Conservation (phyloP, 2,113 vertebrate species). For the Grammomys surdaster region DNA sequence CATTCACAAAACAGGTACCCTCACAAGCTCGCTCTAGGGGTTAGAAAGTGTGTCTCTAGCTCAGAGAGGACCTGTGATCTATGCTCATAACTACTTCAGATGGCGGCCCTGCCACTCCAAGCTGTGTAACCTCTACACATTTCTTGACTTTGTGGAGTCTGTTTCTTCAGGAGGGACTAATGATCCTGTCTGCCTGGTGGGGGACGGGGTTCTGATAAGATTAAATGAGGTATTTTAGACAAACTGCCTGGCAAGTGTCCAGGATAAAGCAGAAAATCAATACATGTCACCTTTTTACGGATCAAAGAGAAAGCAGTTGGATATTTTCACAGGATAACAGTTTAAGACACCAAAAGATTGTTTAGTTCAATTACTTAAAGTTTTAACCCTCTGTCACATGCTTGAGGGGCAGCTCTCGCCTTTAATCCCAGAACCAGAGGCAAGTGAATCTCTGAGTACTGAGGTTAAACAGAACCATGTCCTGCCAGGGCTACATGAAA, state of each 20-base stretch:
- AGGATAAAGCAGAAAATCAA: slow-evolving; percentile 2
- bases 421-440: background rate
- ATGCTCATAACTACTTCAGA: background rate
- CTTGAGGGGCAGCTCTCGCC: background rate
- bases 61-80: background rate
- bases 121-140: background rate
- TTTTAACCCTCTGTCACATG: background rate
- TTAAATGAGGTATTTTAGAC: slow-evolving; percentile 14
- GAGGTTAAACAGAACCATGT: background rate
- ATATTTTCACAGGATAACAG: background rate
- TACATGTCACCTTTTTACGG: background rate
- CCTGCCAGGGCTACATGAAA: background rate
- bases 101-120: background rate
- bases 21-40: slow-evolving; percentile 11
- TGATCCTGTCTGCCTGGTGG: background rate
- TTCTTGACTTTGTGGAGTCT: slow-evolving; percentile 32
- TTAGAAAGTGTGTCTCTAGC: background rate
- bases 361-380: slow-evolving; percentile 37
- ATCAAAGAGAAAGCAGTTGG: slow-evolving; percentile 12
- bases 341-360: slow-evolving; percentile 49
- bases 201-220: background rate
- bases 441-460: background rate
- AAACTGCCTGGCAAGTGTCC: slow-evolving; percentile 18
- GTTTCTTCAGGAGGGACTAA: background rate
- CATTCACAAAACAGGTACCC: background rate